Base-by-base conservation (phyloP, 2,113 vertebrate species). In the Psettodes erumei region DNA sequence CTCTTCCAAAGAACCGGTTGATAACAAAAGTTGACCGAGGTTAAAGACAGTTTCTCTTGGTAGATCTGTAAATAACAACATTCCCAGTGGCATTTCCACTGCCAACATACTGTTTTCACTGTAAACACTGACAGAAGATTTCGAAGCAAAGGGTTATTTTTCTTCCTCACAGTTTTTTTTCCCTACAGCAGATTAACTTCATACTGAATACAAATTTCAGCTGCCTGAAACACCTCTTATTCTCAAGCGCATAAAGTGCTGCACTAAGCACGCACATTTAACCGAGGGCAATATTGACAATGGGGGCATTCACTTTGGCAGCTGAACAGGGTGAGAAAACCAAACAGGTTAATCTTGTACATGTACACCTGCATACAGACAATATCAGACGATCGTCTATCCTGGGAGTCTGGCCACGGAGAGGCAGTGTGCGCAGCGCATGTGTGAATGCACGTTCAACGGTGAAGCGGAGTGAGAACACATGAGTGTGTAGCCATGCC, bases 241-340 rank as follows among this genome's bases (percentile, higher is more conserved):
- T 48, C 25, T 48, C 33, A 50, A 21, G 43, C 23, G 37, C 42
- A 33, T 15, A 23, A 11, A 21, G 61, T 38, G 28, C 37, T 30
- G 37, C 43, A 40, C 23, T 42, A 38, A 75, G 42, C 45, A 64
- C 50, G 67, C 50, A 70, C 32, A 90, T 58, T 78, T 48, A 90
- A 82, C 90, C 56, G 43, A 67, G 60, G 43, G 33, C 18, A 16
- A 45, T 69, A 50, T 6, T 13, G 18, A 55, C 54, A 67, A 50
- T 10, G 18, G 10, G 16, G 23, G 9, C 10, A 33, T 58, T 81
- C 10, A 58, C 2, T 67, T 27, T 45, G 38, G 21, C 38, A 58
- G 61, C 55, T 51, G 25, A 58, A 35, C 32, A 4, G 18, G 13
- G 23, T 5, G 51, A 37, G 59, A n/a, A 33, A 77, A 64, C 25